phyloP scores from a whole-genome alignment of 2,888 invertebrate species.

The Rhimphoctona megacephalus region DNA sequence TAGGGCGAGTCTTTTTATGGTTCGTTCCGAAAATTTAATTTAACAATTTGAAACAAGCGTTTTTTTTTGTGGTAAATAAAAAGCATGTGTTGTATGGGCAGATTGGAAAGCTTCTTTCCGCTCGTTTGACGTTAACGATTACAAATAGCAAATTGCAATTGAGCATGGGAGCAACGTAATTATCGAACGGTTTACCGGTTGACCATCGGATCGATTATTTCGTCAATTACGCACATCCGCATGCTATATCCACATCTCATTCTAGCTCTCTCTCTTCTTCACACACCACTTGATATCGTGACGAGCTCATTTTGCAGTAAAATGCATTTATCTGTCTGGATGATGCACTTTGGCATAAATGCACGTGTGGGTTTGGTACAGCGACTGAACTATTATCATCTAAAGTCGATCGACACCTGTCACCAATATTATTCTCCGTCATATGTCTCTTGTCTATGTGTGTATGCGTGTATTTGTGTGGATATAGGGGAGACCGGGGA shows the following conservation, averaged over 20 bases:
- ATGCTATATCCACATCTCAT: slow-evolving; percentile 33
- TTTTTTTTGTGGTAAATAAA: neutral
- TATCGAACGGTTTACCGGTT: slow-evolving; percentile 74
- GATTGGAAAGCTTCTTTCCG: slow-evolving; percentile 23
- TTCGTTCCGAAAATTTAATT: neutral
- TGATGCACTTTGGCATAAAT: slow-evolving; percentile 46
- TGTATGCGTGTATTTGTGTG: neutral
- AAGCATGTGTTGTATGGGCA: neutral
- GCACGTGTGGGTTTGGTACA: slow-evolving; percentile 7
- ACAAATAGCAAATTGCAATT: slow-evolving; percentile 73
- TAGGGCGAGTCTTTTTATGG: neutral
- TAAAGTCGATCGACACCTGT: slow-evolving; percentile 64
- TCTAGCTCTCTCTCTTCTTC: slow-evolving; percentile 25
- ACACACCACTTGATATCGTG: slow-evolving; percentile 15
- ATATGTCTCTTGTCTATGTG: neutral
- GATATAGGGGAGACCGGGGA: too few species aligned
- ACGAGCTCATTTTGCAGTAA: slow-evolving; percentile 59
- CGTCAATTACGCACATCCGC: slow-evolving; percentile 66
- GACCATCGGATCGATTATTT: slow-evolving; percentile 75
- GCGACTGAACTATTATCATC: slow-evolving; percentile 48
- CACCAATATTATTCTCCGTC: slow-evolving; percentile 44
- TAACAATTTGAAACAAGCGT: neutral
- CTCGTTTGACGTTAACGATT: slow-evolving; percentile 62
- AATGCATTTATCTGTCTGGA: slow-evolving; percentile 67
- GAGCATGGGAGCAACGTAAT: slow-evolving; percentile 71